phyloP scores from a whole-genome alignment of 2,797 vertebrate species.

The Remorina albescens region DNA sequence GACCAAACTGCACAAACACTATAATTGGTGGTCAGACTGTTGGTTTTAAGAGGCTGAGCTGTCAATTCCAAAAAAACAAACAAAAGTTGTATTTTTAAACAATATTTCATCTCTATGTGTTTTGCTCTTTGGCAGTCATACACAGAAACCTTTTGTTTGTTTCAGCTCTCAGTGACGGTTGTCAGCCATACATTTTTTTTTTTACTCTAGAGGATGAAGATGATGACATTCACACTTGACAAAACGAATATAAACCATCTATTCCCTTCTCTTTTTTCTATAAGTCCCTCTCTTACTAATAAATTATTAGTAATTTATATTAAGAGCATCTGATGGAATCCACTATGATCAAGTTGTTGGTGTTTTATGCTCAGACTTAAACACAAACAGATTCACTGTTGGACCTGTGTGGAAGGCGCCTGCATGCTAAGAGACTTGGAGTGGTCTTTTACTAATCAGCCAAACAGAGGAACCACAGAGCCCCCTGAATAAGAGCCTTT shows the following conservation, averaged over 20 bases:
- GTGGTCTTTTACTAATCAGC: constrained; percentile 69
- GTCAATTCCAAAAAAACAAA: constrained; percentile 32
- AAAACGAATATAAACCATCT: neutral
- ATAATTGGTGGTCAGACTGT: constrained; percentile 69
- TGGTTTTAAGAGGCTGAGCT: constrained; percentile 32
- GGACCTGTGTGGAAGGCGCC: constrained; percentile 46
- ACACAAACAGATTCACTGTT: constrained; percentile 58
- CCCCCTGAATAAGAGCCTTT: constrained; percentile 74
- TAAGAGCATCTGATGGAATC: constrained; percentile 31
- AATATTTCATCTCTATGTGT: neutral
- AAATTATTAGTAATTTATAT: constrained; percentile 28
- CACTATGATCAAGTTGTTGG: constrained; percentile 21
- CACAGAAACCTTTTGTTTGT: neutral
- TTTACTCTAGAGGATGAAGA: neutral
- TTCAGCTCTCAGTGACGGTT: neutral
- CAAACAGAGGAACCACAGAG: constrained; percentile 54
- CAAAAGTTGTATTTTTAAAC: neutral
- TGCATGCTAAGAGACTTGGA: constrained; percentile 77
- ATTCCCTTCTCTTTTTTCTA: constrained; percentile 9
- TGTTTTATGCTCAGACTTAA: constrained; percentile 31
- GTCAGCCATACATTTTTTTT: neutral
- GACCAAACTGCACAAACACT: constrained; percentile 47
- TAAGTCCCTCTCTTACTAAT: neutral
- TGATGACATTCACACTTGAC: neutral
- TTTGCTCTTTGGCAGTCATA: neutral